Evolutionary conservation across 2,113 vertebrate genomes (phyloP).

Genomic region (Vulpes lagopus): DNA sequence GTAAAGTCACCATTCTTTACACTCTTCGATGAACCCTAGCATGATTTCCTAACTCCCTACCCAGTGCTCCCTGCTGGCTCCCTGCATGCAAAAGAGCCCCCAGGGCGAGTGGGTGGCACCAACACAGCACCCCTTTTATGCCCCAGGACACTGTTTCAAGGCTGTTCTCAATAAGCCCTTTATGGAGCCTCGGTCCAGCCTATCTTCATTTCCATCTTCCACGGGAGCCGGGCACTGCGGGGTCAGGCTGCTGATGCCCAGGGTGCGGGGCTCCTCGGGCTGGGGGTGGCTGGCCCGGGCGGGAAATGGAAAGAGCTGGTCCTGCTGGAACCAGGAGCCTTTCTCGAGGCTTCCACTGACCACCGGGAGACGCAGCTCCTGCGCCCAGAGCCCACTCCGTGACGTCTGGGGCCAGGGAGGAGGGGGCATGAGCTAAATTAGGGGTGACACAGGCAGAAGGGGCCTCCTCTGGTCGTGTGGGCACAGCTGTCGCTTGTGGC

Average conservation of each 20-base stretch:
- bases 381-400: background rate
- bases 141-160: background rate
- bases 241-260: background rate
- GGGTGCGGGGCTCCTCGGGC: background rate
- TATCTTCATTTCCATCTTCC: background rate
- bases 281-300: background rate
- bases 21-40: background rate
- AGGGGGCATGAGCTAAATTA: fast-evolving
- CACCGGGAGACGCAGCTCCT: fast-evolving
- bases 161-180: slow-evolving; percentile 47
- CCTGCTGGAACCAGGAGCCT: background rate
- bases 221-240: fast-evolving
- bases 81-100: fast-evolving
- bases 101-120: fast-evolving
- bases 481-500: background rate
- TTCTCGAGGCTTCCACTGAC: background rate
- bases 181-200: background rate
- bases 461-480: fast-evolving
- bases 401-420: background rate
- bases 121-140: background rate
- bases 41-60: background rate
- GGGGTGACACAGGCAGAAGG: background rate
- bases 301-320: background rate
- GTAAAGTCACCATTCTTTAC: background rate
- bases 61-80: background rate